Conservation (phyloP, 2,797 vertebrate species). For the Micropoecilia bifurca region DNA sequence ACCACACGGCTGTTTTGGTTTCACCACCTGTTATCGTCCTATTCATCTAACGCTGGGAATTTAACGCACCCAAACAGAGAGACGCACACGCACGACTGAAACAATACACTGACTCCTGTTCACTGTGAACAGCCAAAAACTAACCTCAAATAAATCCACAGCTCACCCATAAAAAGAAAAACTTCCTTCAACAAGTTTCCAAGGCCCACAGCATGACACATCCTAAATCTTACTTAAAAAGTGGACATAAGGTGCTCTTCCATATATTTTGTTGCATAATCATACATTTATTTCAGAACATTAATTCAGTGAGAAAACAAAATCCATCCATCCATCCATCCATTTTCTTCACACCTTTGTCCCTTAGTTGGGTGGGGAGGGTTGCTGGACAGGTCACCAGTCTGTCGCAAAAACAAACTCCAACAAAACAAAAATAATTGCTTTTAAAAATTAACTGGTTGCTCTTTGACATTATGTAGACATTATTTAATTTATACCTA, state of each 20-base stretch:
- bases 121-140: background rate
- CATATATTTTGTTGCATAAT: too few relatives aligned
- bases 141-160: background rate
- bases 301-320: background rate
- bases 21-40: slow-evolving; percentile 70
- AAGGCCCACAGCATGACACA: background rate
- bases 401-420: background rate
- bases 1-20: slow-evolving; percentile 63
- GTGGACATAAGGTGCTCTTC: background rate
- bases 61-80: slow-evolving; percentile 17
- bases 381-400: too few relatives aligned
- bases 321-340: background rate
- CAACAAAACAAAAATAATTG: background rate
- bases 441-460: background rate
- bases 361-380: too few relatives aligned
- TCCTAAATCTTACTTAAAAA: background rate
- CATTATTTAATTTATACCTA: background rate
- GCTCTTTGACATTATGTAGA: background rate
- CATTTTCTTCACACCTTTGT: too few relatives aligned
- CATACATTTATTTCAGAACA: background rate
- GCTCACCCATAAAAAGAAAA: background rate
- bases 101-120: background rate
- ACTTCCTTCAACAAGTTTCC: background rate
- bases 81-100: slow-evolving; percentile 4
- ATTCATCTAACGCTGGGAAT: slow-evolving; percentile 42